These are phyloP conservation scores for Drosophila equinoxialis DNA, from an alignment of 1,140 invertebrate genomes.

Conservation along the genomic window DNA sequence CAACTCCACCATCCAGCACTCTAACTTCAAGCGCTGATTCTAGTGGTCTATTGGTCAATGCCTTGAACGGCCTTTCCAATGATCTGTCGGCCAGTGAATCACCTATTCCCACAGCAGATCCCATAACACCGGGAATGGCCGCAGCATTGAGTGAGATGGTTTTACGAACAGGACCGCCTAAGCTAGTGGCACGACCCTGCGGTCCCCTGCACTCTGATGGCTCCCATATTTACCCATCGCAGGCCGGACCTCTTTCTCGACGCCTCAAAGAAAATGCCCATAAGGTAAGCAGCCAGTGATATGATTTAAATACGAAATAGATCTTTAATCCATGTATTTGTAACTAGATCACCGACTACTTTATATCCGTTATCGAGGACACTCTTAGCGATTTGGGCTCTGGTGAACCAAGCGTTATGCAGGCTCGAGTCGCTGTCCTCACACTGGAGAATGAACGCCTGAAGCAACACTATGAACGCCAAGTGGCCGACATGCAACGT, in stretches of 20 bases:
- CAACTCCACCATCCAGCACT: not conserved
- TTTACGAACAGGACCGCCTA: slow-evolving; percentile 76
- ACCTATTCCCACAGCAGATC: slow-evolving; percentile 29
- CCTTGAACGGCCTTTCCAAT: slow-evolving; percentile 49
- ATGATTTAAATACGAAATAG: no score
- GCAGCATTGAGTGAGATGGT: slow-evolving; percentile 79
- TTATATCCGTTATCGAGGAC: slow-evolving; percentile 85
- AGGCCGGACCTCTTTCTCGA: slow-evolving; percentile 82
- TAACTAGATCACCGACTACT: slow-evolving; percentile 84
- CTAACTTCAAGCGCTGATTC: slow-evolving; percentile 21
- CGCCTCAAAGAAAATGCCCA: slow-evolving; percentile 83
- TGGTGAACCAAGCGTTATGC: slow-evolving; percentile 82
- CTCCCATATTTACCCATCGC: slow-evolving; percentile 76
- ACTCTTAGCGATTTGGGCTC: slow-evolving; percentile 84
- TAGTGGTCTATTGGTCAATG: slow-evolving; percentile 45
- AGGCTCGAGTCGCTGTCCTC: slow-evolving; percentile 85
- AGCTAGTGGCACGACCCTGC: slow-evolving; percentile 80
- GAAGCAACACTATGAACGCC: slow-evolving; percentile 85
- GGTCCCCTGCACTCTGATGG: slow-evolving; percentile 81
- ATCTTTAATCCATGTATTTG: not conserved
- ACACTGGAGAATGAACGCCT: slow-evolving; percentile 87
- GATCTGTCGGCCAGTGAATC: slow-evolving; percentile 42
- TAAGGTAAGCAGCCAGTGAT: slow-evolving; percentile 73
- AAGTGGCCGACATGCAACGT: slow-evolving; percentile 83
- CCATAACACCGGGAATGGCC: slow-evolving; percentile 66